A percentile compares a stretch with the other conserved stretches of the same genome.
These are phyloP conservation scores for Hyaena hyaena DNA, from an alignment of 2,113 vertebrate genomes.

Conservation along the genomic window DNA sequence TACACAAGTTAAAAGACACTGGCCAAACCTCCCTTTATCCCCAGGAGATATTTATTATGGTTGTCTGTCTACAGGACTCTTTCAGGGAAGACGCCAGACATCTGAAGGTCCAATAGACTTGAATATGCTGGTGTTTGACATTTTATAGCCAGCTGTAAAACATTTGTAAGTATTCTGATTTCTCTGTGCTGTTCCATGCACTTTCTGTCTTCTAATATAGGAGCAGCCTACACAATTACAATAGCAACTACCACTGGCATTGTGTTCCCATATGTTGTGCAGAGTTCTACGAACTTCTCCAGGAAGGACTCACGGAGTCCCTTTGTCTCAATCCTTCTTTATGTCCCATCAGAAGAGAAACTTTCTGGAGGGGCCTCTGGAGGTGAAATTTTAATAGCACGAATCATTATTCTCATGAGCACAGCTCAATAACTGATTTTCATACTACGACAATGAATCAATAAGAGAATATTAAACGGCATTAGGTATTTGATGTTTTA, in stretches of 20 bases:
- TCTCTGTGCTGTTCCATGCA: neutral
- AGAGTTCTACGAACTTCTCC: neutral
- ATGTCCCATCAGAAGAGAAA: too few relatives aligned
- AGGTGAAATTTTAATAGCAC: neutral
- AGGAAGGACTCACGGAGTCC: neutral
- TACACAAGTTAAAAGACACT: neutral
- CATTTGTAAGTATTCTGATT: neutral
- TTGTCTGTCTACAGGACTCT: neutral
- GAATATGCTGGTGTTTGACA: neutral
- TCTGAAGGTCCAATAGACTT: neutral
- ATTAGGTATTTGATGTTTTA: neutral
- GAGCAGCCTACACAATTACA: neutral
- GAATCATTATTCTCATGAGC: neutral
- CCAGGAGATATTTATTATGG: neutral
- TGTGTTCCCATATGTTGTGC: neutral
- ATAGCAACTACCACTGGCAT: neutral
- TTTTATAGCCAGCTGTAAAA: neutral
- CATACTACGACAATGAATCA: neutral
- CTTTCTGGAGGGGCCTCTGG: neutral
- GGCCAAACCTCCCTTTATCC: neutral
- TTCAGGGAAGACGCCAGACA: neutral
- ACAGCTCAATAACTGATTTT: neutral
- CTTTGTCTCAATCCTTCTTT: neutral
- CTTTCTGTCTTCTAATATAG: neutral
- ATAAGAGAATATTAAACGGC: neutral